phyloP scores from a whole-genome alignment of 53 echinoderm and acorn worm species.

The Arbacia lixula region DNA sequence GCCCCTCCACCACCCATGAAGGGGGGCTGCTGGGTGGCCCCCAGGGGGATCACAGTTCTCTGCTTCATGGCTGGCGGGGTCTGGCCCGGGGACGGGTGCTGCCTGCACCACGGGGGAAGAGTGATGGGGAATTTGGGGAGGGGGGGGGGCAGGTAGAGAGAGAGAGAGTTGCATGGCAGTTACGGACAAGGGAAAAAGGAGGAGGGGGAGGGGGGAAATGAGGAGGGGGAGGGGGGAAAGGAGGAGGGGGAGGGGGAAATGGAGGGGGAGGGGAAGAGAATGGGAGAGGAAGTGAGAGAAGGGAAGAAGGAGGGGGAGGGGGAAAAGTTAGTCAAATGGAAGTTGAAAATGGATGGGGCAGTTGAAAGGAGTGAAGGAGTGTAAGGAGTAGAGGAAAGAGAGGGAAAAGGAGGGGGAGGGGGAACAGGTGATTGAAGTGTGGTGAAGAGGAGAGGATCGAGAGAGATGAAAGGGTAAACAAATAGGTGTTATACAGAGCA shows the following conservation, averaged over 20 bases:
- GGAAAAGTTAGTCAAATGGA: not conserved
- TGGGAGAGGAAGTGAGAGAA: not conserved
- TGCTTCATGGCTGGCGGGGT: not conserved
- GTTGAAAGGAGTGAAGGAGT: no score
- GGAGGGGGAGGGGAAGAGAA: not conserved
- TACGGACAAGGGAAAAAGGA: no score
- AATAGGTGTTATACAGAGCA: no score
- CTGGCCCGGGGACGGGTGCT: not conserved
- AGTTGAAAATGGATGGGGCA: not conserved
- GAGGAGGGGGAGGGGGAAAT: not conserved
- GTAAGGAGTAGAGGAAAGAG: not conserved
- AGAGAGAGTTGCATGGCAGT: no score
- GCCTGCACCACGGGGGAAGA: not conserved
- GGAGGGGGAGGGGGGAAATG: not conserved
- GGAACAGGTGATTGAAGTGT: not conserved
- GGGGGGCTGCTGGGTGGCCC: not conserved
- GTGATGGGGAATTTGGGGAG: not conserved
- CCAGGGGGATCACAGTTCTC: slow-evolving; percentile 21
- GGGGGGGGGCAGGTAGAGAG: not conserved
- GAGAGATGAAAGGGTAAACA: no score
- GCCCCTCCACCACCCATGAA: not conserved
- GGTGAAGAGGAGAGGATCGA: no score
- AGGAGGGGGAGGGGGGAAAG: not conserved
- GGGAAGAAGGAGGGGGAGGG: not conserved
- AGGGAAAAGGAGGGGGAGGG: not conserved